Evolutionary conservation across 2,888 invertebrate species (phyloP), one percentile per base, ranked within the genome.

Genomic region (Drosophila putrida): DNA sequence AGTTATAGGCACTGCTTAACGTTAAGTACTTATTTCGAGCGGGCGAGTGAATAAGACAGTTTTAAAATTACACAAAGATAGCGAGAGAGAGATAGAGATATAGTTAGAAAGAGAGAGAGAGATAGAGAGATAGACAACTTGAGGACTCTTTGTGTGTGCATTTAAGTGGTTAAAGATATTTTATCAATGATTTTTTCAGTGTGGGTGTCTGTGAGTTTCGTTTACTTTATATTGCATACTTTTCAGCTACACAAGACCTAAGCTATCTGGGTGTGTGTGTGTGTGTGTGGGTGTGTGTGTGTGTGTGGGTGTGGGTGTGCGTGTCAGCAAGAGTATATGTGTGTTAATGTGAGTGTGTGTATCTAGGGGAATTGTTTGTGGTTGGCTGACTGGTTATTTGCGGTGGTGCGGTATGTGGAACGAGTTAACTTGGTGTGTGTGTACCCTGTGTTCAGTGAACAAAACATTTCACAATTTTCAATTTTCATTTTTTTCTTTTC

Each of bases 381-480:
- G 44, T 46, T 47, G 39, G 54, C 31, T 43, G 20, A 43, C 41
- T 53, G 20, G 33, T 49, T 53, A 28, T 28, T 53, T 39, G n/a
- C n/a, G 39, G 39, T 53, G 4, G 54, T 51, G 50, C 10, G 41
- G 50, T 9, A 36, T 20, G 35, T 65, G 35, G 41, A 60, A 10
- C 28, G 36, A 51, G 25, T 64, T 55, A 28, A 46, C 41, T 27
- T 43, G 38, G 41, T 53, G 49, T 60, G 38, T 36, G 58, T 76
- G 50, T 66, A 75, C 85, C 75, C 89, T 84, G 89, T 89, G 89
- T 83, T 83, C 83, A 83, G 89, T 87, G 83, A 83, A 83, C 83
- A 83, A 83, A 63, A 63, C 65, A 82, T 75, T 88, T 83, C 70
- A 73, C 73, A 82, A 70, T 80, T 76, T 70, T 46, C 15, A 33